Percentiles rank a stretch among this genome's conserved stretches.
Evolutionary conservation across 2,888 invertebrate genomes (phyloP).

Genomic region (Troides helena): DNA sequence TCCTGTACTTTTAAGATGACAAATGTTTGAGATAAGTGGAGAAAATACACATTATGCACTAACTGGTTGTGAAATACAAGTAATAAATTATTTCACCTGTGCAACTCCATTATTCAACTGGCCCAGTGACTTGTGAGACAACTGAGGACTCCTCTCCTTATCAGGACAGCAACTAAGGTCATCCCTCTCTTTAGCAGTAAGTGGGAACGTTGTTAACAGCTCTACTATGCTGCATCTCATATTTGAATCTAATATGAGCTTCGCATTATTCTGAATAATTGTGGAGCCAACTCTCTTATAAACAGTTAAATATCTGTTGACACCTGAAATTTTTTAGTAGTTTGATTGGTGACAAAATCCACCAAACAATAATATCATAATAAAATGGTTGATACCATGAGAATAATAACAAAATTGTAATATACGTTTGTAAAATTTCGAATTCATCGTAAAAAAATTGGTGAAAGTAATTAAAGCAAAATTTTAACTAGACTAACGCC

Average conservation of each 20-base stretch:
- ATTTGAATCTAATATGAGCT: conserved; percentile 81
- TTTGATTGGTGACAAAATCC: neutral
- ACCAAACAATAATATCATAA: too few relatives aligned
- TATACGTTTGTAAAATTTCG: too few relatives aligned
- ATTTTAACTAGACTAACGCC: too few relatives aligned
- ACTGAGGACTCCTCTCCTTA: conserved; percentile 80
- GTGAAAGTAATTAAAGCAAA: too few relatives aligned
- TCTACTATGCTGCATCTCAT: conserved; percentile 83
- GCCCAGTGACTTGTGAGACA: conserved; percentile 81
- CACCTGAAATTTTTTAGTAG: conserved; percentile 73
- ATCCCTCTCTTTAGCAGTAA: conserved; percentile 84
- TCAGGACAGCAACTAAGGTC: conserved; percentile 85
- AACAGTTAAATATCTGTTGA: conserved; percentile 84
- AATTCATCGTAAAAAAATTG: too few relatives aligned
- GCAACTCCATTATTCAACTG: conserved; percentile 85
- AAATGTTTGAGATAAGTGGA: neutral
- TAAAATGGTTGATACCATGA: too few relatives aligned
- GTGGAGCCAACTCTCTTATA: conserved; percentile 85
- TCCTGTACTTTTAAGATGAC: neutral
- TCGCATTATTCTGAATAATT: conserved; percentile 84
- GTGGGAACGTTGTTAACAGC: conserved; percentile 83
- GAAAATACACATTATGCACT: too few relatives aligned
- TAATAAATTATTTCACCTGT: conserved; percentile 58
- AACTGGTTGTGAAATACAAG: too few relatives aligned
- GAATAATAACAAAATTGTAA: too few relatives aligned